phyloP scores from a whole-genome alignment of 2,888 invertebrate species.

The Epinotia brunnichana region DNA sequence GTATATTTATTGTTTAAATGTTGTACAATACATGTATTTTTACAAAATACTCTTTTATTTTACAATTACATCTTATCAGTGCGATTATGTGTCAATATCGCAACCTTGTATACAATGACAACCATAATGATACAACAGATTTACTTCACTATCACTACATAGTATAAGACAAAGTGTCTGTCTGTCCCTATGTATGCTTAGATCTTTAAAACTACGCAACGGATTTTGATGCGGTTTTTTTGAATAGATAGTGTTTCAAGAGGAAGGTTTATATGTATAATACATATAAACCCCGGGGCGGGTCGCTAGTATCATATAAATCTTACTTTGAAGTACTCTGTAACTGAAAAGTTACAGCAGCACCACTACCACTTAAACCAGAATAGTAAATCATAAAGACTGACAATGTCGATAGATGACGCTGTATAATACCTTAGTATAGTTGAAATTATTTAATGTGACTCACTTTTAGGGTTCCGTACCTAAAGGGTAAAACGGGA shows the following conservation, averaged over 20 bases:
- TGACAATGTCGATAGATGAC: neutral
- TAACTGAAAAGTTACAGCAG: neutral
- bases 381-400: neutral
- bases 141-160: too few relatives aligned
- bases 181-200: too few relatives aligned
- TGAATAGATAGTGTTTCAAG: too few relatives aligned
- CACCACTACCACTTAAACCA: neutral
- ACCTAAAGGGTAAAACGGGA: too few relatives aligned
- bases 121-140: conserved; percentile 5
- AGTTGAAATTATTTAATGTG: too few relatives aligned
- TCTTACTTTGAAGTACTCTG: neutral
- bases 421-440: too few relatives aligned
- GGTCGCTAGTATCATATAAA: conserved; percentile 4
- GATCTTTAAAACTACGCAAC: too few relatives aligned
- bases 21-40: conserved; percentile 20
- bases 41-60: conserved; percentile 3
- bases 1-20: conserved; percentile 7
- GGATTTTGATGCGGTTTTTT: too few relatives aligned
- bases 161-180: too few relatives aligned
- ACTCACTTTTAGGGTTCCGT: too few relatives aligned
- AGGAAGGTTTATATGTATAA: too few relatives aligned
- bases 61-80: neutral
- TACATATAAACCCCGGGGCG: too few relatives aligned
- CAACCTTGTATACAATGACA: neutral
- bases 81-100: neutral